Evolutionary conservation across 2,888 invertebrate species (phyloP), one percentile per base, ranked within the genome.

Genomic region (Petrophora chlorosata): DNA sequence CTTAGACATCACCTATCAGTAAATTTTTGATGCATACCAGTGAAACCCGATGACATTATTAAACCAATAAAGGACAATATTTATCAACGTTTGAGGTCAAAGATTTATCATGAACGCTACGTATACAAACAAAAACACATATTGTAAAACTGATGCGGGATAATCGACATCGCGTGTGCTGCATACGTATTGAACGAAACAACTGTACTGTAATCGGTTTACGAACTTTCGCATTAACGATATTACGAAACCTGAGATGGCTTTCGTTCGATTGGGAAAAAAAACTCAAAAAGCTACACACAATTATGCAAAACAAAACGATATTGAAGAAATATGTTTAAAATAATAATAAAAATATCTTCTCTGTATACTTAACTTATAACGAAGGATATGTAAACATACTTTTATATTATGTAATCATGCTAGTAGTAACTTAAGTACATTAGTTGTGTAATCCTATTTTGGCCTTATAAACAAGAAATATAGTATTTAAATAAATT

Each of bases 111-210:
- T 32, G 41, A 54, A 62, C 51, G 44, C 58, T 67, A 66, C 56
- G 63, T 70, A 76, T 70, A 79, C 75, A 80, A 71, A 79, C 75
- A 80, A 74, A 73, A 70, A 63, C 62, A 62, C 59, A 61, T 66
- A 64, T 70, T 76, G 75, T 79, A 69, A 70, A 74, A 70, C 71
- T 59, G 67, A 79, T 82, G 70, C 73, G 74, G 77, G 74, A 64
- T 81, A 82, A 82, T 83, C 76, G 75, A 70, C 73, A 73, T 65
- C 61, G 71, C 73, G 72, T 75, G 79, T 53, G 60, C 46, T 63
- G 73, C 65, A 64, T 79, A 65, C 65, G 59, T 53, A 73, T 79
- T 75, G 64, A 71, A 58, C 8, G 10, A 25, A n/a, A 9, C 58
- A 59, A 64, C 60, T 61, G 61, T 70, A 66, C 62, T 63, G 59